Percentiles rank a stretch among this genome's conserved stretches.
phyloP scores from a whole-genome alignment of 2,113 vertebrate genomes.

The Catharus bicknelli region DNA sequence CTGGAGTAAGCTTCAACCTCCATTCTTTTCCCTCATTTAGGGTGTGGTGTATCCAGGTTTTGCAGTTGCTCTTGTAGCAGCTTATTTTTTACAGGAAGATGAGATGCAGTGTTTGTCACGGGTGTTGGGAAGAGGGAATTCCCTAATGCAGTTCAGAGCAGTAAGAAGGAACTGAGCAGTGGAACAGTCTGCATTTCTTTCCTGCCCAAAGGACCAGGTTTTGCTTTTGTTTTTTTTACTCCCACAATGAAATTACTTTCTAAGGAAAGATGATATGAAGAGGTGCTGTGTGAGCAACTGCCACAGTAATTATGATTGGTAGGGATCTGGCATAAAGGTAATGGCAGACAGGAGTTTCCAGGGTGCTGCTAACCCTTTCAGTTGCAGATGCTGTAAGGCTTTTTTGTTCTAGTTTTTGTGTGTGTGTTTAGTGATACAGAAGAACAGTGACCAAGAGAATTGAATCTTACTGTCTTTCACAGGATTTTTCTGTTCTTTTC shows the following conservation, averaged over 20 bases:
- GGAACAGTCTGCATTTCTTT: conserved; percentile 8
- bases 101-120: conserved; percentile 36
- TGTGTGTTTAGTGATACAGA: not conserved
- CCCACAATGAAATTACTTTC: not conserved
- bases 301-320: not conserved
- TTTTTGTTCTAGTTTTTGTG: not conserved
- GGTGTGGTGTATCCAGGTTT: conserved; percentile 70
- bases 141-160: conserved; percentile 25
- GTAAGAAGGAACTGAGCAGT: not conserved
- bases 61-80: conserved; percentile 61
- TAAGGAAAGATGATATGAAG: not conserved
- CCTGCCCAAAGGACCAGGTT: not conserved
- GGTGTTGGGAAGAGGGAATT: conserved; percentile 63
- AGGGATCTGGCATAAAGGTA: conserved; percentile 21
- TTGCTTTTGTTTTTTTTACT: not conserved
- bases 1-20: conserved; percentile 70
- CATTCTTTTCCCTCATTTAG: conserved; percentile 68
- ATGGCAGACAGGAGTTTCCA: conserved; percentile 6
- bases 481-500: not conserved
- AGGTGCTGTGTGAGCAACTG: conserved; percentile 28
- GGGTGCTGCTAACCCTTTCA: conserved; percentile 6
- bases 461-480: not conserved
- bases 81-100: conserved; percentile 59
- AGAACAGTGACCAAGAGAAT: not conserved
- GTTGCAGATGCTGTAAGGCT: not conserved